These are phyloP conservation scores for Girardinichthys multiradiatus DNA, from an alignment of 2,113 vertebrate species.

Conservation along the genomic window DNA sequence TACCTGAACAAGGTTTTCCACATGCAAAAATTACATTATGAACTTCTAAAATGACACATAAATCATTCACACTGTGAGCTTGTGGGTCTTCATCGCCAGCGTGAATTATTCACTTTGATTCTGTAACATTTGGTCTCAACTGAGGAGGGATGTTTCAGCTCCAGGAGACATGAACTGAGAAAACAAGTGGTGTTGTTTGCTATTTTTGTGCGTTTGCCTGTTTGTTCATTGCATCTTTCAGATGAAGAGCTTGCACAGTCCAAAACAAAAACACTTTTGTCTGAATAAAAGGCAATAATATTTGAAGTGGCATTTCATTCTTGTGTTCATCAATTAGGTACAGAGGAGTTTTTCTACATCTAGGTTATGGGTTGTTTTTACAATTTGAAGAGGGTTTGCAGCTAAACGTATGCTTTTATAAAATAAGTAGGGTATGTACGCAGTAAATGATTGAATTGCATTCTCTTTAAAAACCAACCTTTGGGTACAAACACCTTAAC, in stretches of 20 bases:
- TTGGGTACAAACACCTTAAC: background rate
- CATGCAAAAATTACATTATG: conserved; percentile 57
- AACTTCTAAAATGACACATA: conserved; percentile 73
- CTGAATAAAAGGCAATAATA: conserved; percentile 28
- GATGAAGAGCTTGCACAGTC: conserved; percentile 28
- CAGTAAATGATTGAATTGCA: background rate
- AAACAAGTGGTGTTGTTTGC: background rate
- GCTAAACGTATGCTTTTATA: background rate
- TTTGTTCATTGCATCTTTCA: conserved; percentile 19
- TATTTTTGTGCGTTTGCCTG: background rate
- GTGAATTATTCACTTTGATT: conserved; percentile 82
- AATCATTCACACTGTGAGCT: conserved; percentile 75
- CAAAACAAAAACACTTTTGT: conserved; percentile 27
- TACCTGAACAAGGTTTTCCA: conserved; percentile 41
- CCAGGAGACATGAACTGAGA: conserved; percentile 19
- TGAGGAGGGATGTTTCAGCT: conserved; percentile 39
- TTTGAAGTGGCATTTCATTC: conserved; percentile 34
- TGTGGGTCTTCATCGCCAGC: conserved; percentile 46
- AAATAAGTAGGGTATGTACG: background rate
- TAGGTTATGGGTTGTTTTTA: background rate
- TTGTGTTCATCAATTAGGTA: conserved; percentile 9
- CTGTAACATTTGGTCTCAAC: conserved; percentile 68
- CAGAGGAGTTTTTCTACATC: conserved; percentile 1
- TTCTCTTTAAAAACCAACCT: background rate
- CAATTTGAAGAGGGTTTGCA: background rate